phyloP scores from a whole-genome alignment of 1,140 invertebrate species.

The Metopolophium dirhodum region DNA sequence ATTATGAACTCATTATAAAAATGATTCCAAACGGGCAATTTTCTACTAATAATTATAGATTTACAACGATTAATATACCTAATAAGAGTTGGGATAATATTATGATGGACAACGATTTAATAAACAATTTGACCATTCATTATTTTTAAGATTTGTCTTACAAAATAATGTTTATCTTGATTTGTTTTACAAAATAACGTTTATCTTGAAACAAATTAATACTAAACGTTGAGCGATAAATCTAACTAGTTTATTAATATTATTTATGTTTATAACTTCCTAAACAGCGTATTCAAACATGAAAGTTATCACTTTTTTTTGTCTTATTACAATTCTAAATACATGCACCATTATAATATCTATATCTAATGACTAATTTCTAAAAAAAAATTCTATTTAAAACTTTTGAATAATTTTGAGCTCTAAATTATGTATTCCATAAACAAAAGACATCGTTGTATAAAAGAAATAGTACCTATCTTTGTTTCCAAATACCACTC shows the following conservation, averaged over 20 bases:
- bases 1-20: neutral
- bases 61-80: neutral
- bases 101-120: neutral
- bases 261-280: neutral
- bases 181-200: neutral
- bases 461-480: neutral
- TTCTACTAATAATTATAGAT: no score
- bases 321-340: neutral
- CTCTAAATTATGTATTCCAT: neutral
- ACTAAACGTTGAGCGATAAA: neutral
- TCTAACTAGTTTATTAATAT: neutral
- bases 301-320: neutral
- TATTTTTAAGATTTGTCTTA: neutral
- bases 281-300: neutral
- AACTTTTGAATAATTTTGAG: neutral
- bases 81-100: neutral
- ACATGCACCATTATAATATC: neutral
- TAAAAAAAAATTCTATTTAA: neutral
- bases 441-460: neutral
- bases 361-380: neutral
- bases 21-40: neutral
- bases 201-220: neutral
- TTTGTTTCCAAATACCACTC: neutral
- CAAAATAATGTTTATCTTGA: neutral
- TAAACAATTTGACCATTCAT: neutral